phyloP scores from a whole-genome alignment of 2,797 vertebrate genomes.

The Notamacropus eugenii region DNA sequence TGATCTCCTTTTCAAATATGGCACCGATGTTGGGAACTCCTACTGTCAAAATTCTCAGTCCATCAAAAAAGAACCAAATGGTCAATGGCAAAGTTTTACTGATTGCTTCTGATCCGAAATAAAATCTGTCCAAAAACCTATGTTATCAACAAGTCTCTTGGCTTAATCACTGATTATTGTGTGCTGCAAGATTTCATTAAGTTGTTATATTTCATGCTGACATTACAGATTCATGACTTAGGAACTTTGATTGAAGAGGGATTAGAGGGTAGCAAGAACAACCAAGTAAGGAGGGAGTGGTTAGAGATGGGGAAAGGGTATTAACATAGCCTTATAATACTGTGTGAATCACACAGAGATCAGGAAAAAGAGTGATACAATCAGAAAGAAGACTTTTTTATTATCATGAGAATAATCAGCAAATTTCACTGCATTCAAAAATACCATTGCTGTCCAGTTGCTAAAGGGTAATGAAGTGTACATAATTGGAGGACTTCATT shows the following conservation, averaged over 20 bases:
- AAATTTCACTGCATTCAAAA: neutral
- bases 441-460: accelerated
- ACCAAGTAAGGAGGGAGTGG: neutral
- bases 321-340: too few relatives aligned
- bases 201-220: neutral
- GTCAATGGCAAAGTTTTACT: neutral
- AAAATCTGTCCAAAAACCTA: neutral
- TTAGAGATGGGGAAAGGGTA: neutral
- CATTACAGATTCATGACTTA: accelerated
- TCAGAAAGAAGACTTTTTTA: neutral
- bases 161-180: neutral
- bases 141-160: accelerated
- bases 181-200: neutral
- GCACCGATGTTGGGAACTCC: neutral
- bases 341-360: accelerated
- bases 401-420: accelerated
- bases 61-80: accelerated
- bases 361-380: accelerated
- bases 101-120: neutral
- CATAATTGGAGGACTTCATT: neutral
- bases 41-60: neutral
- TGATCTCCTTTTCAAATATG: neutral
- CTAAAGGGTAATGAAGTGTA: neutral
- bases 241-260: neutral
- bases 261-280: neutral